Base-by-base conservation (phyloP, 2,113 vertebrate species). In the Tenebrosternarchus preto region DNA sequence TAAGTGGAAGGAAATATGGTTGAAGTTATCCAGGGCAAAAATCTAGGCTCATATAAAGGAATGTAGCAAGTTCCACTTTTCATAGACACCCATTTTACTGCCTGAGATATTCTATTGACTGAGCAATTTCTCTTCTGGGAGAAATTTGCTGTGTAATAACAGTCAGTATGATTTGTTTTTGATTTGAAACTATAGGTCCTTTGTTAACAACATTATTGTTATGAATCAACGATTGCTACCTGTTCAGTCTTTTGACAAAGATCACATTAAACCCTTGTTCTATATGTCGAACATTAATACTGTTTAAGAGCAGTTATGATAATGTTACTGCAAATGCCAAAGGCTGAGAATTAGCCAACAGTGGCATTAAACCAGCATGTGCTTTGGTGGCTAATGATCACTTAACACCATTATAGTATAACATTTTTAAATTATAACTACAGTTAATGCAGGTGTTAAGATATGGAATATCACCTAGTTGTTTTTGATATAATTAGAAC, bases 291-390 rank as follows among this genome's bases (percentile, higher is more conserved):
- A 20, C 70, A 66, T 80, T 39, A 80, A 53, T 50, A 46, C 17
- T 57, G 46, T 57, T 73, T 73, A 80, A 80, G 36, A 67, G 61
- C 61, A 43, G 61, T 73, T 73, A 33, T 7, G 53, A 22, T 67
- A 73, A 67, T 33, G 24, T 36, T 66, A 74, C 46, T 43, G 43
- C 60, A 80, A 80, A 74, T 75, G 64, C 79, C 71, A 25, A 75
- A 53, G 63, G 63, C 63, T 80, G 61, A 53, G 74, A 80, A 80
- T 80, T 80, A 80, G 53, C 71, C 63, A 17, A 59, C 59, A 68
- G 61, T 80, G 79, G 46, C 79, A 80, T 66, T 80, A 73, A 75
- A 75, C 33, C 79, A 80, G 72, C 79, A 75, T 80, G 79, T 7
- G 16, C 50, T 46, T 11, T 56, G 31, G 43, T 6, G 71, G 61